Conservation (phyloP, 2,797 vertebrate species). For the Manis javanica region DNA sequence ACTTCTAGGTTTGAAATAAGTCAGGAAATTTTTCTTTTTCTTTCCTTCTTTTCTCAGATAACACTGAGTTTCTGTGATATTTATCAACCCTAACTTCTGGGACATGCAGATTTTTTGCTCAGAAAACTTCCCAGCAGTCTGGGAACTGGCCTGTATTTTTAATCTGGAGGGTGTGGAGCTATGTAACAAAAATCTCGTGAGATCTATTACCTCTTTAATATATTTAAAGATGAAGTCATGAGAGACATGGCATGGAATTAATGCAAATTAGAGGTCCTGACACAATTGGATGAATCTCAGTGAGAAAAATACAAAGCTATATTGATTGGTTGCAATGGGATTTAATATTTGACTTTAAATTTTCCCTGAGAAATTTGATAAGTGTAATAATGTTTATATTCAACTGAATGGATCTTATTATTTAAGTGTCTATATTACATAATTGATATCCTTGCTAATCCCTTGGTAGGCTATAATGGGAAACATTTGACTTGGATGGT, state of each 20-base stretch:
- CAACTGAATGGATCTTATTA: not conserved
- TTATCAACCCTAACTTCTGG: not conserved
- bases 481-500: not conserved
- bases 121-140: not conserved
- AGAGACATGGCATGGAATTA: not conserved
- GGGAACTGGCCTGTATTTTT: not conserved
- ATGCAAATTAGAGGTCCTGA: not conserved
- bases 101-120: not conserved
- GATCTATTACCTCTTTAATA: not conserved
- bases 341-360: not conserved
- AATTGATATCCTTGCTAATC: not conserved
- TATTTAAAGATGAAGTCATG: not conserved
- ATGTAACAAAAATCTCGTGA: not conserved
- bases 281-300: not conserved
- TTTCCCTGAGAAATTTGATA: not conserved
- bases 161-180: not conserved
- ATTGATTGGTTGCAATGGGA: not conserved
- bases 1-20: not conserved
- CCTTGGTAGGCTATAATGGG: not conserved
- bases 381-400: not conserved
- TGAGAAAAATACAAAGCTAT: not conserved
- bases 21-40: not conserved
- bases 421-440: not conserved
- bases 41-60: not conserved
- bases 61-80: not conserved